A percentile compares a stretch with the other conserved stretches of the same genome.
These are phyloP conservation scores for Phaenicophaeus curvirostris DNA, from an alignment of 2,797 vertebrate genomes.

Conservation along the genomic window DNA sequence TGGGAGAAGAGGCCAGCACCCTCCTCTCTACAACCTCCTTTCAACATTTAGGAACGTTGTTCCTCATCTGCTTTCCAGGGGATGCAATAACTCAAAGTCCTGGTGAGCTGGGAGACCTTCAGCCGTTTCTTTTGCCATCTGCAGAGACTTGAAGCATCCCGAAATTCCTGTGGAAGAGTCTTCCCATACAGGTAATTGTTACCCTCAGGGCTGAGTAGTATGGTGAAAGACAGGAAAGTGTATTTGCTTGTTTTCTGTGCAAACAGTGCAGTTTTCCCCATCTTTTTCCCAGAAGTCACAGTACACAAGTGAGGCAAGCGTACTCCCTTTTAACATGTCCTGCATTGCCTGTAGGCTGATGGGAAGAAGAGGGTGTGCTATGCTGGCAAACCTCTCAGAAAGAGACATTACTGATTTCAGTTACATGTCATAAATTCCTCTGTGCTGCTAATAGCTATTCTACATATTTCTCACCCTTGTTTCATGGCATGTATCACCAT, in stretches of 20 bases:
- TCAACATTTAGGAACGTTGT: neutral
- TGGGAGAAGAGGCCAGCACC: too few relatives aligned
- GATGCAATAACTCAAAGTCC: neutral
- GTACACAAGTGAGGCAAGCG: neutral
- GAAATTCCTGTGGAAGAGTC: neutral
- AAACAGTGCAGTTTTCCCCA: neutral
- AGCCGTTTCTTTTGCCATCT: neutral
- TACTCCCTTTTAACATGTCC: fast-evolving
- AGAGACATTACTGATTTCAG: neutral
- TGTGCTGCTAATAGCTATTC: slow-evolving; percentile 13
- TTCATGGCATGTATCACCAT: neutral
- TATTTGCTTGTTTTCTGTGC: neutral
- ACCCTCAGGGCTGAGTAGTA: neutral
- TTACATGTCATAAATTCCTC: neutral
- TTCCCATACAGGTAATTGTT: neutral
- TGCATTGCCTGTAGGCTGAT: fast-evolving
- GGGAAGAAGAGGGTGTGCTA: neutral
- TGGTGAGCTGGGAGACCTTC: neutral
- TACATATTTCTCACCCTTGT: slow-evolving; percentile 33
- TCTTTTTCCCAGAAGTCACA: neutral
- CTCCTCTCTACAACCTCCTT: too few relatives aligned
- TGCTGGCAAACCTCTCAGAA: neutral
- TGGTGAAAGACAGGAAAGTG: neutral
- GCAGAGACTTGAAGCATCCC: neutral
- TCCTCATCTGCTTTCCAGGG: neutral